Conservation (phyloP, 1,140 invertebrate species). For the Augochlora pura region DNA sequence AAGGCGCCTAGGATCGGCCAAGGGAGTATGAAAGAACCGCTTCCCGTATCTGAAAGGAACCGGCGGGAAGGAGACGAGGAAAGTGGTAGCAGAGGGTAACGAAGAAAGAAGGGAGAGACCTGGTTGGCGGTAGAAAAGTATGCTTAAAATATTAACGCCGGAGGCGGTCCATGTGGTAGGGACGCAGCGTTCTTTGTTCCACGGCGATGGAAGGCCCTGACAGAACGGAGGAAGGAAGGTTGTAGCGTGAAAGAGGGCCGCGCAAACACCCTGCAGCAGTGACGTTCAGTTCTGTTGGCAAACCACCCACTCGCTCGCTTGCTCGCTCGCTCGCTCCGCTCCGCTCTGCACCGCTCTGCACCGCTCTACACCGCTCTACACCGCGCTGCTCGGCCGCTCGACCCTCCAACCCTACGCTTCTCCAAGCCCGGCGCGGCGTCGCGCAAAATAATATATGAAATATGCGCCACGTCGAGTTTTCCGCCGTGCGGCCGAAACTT, state of each 20-base stretch:
- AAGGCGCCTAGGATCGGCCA: slow-evolving; percentile 21
- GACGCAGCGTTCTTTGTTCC: slow-evolving; percentile 74
- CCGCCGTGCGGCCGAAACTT: slow-evolving; percentile 53
- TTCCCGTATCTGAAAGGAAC: slow-evolving; percentile 51
- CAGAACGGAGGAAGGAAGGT: slow-evolving; percentile 14
- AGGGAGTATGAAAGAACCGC: slow-evolving; percentile 38
- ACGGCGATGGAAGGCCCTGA: slow-evolving; percentile 61
- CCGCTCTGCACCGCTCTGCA: too few species aligned
- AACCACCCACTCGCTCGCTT: slow-evolving; percentile 38
- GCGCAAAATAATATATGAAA: slow-evolving; percentile 80
- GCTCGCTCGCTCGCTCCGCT: neutral
- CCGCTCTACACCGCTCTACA: too few species aligned
- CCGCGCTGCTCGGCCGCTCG: neutral
- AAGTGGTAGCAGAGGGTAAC: slow-evolving; percentile 14
- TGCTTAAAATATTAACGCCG: slow-evolving; percentile 81
- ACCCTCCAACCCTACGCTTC: slow-evolving; percentile 25
- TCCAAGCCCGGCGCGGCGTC: slow-evolving; percentile 63
- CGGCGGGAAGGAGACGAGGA: slow-evolving; percentile 31
- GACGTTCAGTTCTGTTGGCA: slow-evolving; percentile 53
- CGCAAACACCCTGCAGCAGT: slow-evolving; percentile 73
- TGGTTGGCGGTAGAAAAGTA: slow-evolving; percentile 75
- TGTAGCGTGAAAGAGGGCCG: slow-evolving; percentile 60
- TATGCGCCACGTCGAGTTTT: slow-evolving; percentile 75
- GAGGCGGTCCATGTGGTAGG: slow-evolving; percentile 64
- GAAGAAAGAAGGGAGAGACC: slow-evolving; percentile 34